Percentiles rank a stretch among this genome's conserved stretches.
phyloP scores from a whole-genome alignment of 2,797 vertebrate species.

The Moxostoma hubbsi region DNA sequence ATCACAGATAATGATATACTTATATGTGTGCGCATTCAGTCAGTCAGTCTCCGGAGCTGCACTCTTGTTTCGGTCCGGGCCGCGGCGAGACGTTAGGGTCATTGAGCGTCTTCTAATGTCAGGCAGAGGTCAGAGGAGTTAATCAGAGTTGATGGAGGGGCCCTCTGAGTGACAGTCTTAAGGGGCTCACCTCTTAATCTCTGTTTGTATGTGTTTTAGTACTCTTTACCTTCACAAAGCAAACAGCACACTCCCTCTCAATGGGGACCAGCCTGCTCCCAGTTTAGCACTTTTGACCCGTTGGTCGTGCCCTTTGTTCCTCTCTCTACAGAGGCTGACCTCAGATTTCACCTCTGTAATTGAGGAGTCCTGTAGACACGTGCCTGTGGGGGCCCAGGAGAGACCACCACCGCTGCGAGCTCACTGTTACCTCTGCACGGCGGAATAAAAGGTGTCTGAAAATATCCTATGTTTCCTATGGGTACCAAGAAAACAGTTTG shows the following conservation, averaged over 20 bases:
- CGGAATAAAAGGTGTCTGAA: conserved; percentile 36
- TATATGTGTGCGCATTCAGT: not conserved
- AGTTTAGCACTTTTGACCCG: conserved; percentile 91
- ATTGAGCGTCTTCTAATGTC: conserved; percentile 67
- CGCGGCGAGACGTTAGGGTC: conserved; percentile 57
- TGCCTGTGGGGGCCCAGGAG: conserved; percentile 76
- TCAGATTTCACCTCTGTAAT: conserved; percentile 86
- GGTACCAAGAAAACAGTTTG: not conserved
- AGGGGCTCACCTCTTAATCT: conserved; percentile 95
- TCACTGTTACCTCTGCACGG: not conserved
- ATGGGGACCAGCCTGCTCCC: conserved; percentile 84
- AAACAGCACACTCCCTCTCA: conserved; percentile 88
- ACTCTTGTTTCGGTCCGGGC: conserved; percentile 12
- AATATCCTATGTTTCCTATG: conserved; percentile 12
- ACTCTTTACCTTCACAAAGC: conserved; percentile 94
- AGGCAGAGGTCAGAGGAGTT: conserved; percentile 74
- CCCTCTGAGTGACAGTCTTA: conserved; percentile 81
- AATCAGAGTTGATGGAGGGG: conserved; percentile 80
- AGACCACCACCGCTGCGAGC: conserved; percentile 71
- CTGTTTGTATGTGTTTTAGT: conserved; percentile 94
- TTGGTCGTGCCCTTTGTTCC: conserved; percentile 95
- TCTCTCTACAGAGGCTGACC: conserved; percentile 89
- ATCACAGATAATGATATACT: too few relatives aligned
- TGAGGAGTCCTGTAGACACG: conserved; percentile 93
- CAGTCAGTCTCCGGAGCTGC: not conserved